Evolutionary conservation across 2,888 invertebrate species (phyloP).

Genomic region (Drosophila buzzatii): DNA sequence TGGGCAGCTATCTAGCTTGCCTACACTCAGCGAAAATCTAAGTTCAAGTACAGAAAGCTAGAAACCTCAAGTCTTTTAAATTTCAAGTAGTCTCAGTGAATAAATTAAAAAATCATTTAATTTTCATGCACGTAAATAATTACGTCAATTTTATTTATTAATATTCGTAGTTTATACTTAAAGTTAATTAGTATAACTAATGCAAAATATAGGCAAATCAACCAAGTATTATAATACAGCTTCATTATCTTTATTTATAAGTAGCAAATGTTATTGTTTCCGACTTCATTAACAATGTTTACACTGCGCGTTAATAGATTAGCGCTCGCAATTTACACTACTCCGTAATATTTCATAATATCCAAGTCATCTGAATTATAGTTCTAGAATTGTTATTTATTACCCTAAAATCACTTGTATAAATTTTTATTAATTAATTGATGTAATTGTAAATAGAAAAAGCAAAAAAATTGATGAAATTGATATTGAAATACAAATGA

Average conservation of each 20-base stretch:
- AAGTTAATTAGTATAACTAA: too few relatives aligned
- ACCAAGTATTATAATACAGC: neutral
- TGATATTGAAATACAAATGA: too few relatives aligned
- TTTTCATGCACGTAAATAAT: neutral
- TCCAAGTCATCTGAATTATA: neutral
- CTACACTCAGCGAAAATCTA: conserved; percentile 21
- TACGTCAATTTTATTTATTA: neutral
- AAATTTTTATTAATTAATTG: neutral
- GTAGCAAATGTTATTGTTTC: neutral
- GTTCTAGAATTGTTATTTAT: neutral
- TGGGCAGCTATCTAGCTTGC: conserved; percentile 16
- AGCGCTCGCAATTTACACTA: neutral
- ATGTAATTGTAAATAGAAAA: neutral
- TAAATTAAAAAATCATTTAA: neutral
- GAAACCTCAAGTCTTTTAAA: neutral
- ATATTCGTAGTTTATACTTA: neutral
- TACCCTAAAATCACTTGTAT: neutral
- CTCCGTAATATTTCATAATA: neutral
- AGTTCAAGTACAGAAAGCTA: neutral
- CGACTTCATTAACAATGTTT: neutral
- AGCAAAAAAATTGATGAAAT: neutral
- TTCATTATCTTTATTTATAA: conserved; percentile 2
- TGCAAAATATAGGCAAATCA: neutral
- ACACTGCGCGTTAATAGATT: neutral
- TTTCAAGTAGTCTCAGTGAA: neutral